Base-by-base conservation (phyloP, 2,888 invertebrate genomes). In the Eurytoma adleriae region DNA sequence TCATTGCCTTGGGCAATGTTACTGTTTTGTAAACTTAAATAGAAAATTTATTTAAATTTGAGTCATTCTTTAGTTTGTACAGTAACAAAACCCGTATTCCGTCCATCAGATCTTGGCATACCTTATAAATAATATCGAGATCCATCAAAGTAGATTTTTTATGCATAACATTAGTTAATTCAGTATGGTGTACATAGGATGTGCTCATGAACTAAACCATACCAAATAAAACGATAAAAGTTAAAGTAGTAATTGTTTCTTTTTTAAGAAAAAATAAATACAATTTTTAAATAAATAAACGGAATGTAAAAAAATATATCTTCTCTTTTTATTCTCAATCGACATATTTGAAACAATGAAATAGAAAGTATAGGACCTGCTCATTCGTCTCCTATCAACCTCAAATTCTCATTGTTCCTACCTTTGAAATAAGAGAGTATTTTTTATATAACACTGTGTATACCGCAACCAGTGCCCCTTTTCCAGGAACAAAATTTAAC, bases 1-100 rank as follows among this genome's bases (percentile, higher is more conserved):
- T 54, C 81, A 78, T 75, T 78, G 74, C 30, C 67, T n/a, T 50
- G 59, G 0, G 78, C 78, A 74, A 74, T 81, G 73, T 48, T 78
- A 69, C 27, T 64, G 50, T 77, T 80, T 80, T 71, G 59, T 64
- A 70, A 62, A 74, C 69, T 69, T 67, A 59, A 52, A 13, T 54
- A 56, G 40, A 40, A 40, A 30, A 18, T n/a, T 72, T 4, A 40
- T 27, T 67, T 67, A 10, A 16, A 13, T 72, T 59, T 40, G 40
- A 40, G 7, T 40, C 10, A 13, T 64, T 27, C 16, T 52, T 30
- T 10, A 52, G 40, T 69, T 62, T 73, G 64, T 64, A 52, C n/a
- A 27, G 14, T 24, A 13, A n/a, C 16, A 72, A 64, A 18, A 62
- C 40, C 61, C 40, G 10, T 24, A 56, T 56, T 77, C 24, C 7